Base-by-base conservation (phyloP, 2,113 vertebrate genomes). In the Coptodon bakossiorum region DNA sequence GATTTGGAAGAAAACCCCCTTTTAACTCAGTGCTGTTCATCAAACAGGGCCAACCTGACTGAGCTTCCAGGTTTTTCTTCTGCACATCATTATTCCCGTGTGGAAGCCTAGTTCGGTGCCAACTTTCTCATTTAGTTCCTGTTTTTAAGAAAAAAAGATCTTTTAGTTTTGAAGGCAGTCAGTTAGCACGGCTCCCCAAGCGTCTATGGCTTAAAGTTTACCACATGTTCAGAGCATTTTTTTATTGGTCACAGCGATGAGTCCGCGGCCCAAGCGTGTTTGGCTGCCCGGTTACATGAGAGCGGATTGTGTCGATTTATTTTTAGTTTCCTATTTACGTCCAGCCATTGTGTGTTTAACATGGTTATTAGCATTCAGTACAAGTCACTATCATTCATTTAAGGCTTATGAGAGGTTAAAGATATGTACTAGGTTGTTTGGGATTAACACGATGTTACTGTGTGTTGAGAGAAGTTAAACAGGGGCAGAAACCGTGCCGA, bases 51-150 rank as follows among this genome's bases (percentile, higher is more conserved):
- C 84, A 88, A 92, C 27, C 2, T 57, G 78, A 82, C 80, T 54
- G 83, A 88, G 86, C 84, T 86, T 86, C 34, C 63, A 82, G 54
- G 38, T 81, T 83, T 52, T 38, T 27, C 22, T 40, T 84, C 94
- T 4, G 48, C 83, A 93, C 96, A 93, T 92, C 16, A 96, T 93
- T 85, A 95, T 95, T 95, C 92, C 90, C 80, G 90, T 93, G 91
- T 96, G 96, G 95, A 94, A 93, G 95, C 94, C 29, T 85, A 63
- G 94, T 95, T 95, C 81, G 93, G 97, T 98, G 97, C 98, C 97
- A 97, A 96, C 96, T 91, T 93, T 90, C 95, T 91, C 56, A 13
- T 79, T 83, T 71, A 45, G 27, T 22, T 76, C 7, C 10, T 85
- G 43, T 56, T 84, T 19, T 63, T 45, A 12, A 11, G 22, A 45